phyloP scores from a whole-genome alignment of 2,113 vertebrate species.

The Gallinago media region DNA sequence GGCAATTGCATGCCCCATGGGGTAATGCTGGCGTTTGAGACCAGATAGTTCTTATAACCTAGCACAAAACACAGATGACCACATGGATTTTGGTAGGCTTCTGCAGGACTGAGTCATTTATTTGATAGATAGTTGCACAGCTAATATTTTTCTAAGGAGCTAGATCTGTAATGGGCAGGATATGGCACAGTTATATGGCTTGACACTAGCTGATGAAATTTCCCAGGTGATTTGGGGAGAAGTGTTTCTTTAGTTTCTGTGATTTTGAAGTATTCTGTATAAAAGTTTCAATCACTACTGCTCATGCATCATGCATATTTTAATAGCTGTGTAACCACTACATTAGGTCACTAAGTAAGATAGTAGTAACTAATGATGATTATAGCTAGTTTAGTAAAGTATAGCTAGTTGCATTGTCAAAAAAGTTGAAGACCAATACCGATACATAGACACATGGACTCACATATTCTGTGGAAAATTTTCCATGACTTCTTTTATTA shows the following conservation, averaged over 20 bases:
- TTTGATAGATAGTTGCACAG: background rate
- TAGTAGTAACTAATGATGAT: background rate
- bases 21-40: background rate
- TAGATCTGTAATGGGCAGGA: background rate
- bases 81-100: background rate
- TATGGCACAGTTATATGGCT: background rate
- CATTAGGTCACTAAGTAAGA: background rate
- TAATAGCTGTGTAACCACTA: background rate
- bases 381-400: background rate
- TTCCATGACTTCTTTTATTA: background rate
- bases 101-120: background rate
- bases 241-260: background rate
- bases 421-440: background rate
- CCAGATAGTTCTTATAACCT: background rate
- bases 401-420: background rate
- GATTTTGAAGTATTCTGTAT: background rate
- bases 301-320: background rate
- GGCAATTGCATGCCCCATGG: fast-evolving
- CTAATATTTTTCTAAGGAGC: background rate
- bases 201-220: background rate
- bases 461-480: background rate
- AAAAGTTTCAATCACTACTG: background rate
- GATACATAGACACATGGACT: background rate
- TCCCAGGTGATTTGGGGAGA: background rate
- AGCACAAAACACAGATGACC: background rate